Evolutionary conservation across 2,888 invertebrate genomes (phyloP), one percentile per base, ranked within the genome.

Genomic region (Tenthredo distinguenda): DNA sequence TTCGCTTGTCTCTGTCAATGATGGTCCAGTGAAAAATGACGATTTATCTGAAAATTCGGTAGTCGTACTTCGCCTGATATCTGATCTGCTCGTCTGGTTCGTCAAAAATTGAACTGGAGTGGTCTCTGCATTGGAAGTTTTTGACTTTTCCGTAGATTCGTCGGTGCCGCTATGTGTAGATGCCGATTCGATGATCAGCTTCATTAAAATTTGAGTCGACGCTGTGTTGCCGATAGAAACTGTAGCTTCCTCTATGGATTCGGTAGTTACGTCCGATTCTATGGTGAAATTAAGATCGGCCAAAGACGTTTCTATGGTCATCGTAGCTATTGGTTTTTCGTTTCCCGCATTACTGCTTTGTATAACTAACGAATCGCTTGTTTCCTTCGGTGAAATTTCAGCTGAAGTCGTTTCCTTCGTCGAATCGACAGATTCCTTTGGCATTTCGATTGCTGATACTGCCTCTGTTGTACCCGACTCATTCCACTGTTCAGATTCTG

Each of bases 401-500:
- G 37, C 7, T 72, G 72, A 10, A n/a, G 9, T 40, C 40, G 40
- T 72, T 71, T 34, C 18, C 34, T 34, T 15, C 7, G 9, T 37
- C 4, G 43, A 72, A 72, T n/a, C 21, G 1, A 10, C 43, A 6
- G 21, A 72, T 21, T 43, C 21, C 12, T n/a, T 40, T 0, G 72
- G 21, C 21, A 43, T 40, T 43, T 43, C 43, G 26, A 26, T 26
- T 26, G 40, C 43, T 12, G 12, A 12, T 21, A 40, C 40, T 9
- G 72, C 43, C 40, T 74, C 43, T 40, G 74, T 74, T n/a, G 43
- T 21, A 12, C 1, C 12, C 9, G 43, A 21, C 26, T 74, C 74
- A 74, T 43, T 47, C 74, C 15, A 34, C 34, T 68, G 72, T 43
- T 74, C 43, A 74, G 40, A 74, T 72, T 43, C 21, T 7, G 72